These are phyloP conservation scores for Caenorhabditis tropicalis DNA, from an alignment of 1,140 invertebrate species.

Conservation along the genomic window DNA sequence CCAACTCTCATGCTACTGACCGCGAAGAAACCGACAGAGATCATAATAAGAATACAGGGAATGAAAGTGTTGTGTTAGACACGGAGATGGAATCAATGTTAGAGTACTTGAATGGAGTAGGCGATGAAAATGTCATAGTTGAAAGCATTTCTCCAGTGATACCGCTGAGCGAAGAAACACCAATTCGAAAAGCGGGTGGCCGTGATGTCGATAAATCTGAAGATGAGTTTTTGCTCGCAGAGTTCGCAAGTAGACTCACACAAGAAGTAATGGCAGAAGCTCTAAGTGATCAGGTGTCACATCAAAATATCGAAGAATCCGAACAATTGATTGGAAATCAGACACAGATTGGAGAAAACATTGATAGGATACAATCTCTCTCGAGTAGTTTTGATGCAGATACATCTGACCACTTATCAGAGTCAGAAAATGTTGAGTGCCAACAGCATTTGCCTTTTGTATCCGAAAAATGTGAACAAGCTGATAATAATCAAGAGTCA, in stretches of 20 bases:
- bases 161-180: no score
- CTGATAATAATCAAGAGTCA: neutral
- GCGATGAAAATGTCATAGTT: neutral
- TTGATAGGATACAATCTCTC: neutral
- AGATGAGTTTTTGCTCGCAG: neutral
- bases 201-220: neutral
- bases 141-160: neutral
- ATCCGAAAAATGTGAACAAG: neutral
- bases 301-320: no score
- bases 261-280: neutral
- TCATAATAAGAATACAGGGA: neutral
- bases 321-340: no score
- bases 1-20: neutral
- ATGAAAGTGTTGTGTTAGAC: neutral
- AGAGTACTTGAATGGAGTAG: neutral
- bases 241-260: neutral
- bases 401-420: neutral
- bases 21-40: neutral
- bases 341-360: no score
- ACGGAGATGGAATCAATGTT: constrained; percentile 18
- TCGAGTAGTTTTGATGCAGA: neutral
- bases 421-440: neutral
- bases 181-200: neutral
- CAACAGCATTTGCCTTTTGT: neutral
- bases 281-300: neutral